Evolutionary conservation across 2,797 vertebrate genomes (phyloP), one percentile per base, ranked within the genome.

Genomic region (Anguilla anguilla): DNA sequence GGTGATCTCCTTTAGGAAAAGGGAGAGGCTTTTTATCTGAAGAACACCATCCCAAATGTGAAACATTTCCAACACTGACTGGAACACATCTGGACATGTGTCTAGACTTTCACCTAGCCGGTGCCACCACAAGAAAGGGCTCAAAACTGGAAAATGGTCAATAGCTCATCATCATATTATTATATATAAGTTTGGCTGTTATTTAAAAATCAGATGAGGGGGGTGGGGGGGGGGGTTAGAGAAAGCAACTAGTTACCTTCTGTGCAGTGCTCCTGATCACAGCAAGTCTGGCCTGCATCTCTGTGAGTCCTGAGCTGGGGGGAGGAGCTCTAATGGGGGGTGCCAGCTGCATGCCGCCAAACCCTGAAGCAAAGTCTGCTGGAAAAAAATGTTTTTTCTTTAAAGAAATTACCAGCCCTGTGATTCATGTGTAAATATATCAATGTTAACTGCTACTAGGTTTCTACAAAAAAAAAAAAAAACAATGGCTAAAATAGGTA

Each of bases 211-310:
- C 25, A 67, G 25, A 67, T n/a, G 39, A 43, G 64, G 5, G 64
- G 25, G 6, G 64, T 6, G 25, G n/a, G n/a, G n/a, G n/a, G n/a
- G n/a, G 39, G 39, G 39, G 39, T 43, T 67, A 25, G n/a, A 28
- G 15, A 9, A 67, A 11, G 4, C 6, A 67, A 6, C 11, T 25
- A 2, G 88, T 91, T 90, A 98, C 98, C 97, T 96, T 96, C 86
- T 96, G 94, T 2, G 96, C 96, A 0, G 93, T 92, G 91, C 97
- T 95, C 83, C 92, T 97, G 92, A 97, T 95, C 84, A 97, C 89
- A 83, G 96, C 93, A 88, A 99, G 91, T 39, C 91, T 95, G 19
- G 97, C 93, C 0, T 94, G 94, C 7, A 97, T 91, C 0, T 94
- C 91, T 0, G 91, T 39, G 0, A 96, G 87, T 53, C 90, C 90